A percentile compares a stretch with the other conserved stretches of the same genome.
Conservation (phyloP, 1,140 invertebrate genomes). For the Drosophila bipectinata region DNA sequence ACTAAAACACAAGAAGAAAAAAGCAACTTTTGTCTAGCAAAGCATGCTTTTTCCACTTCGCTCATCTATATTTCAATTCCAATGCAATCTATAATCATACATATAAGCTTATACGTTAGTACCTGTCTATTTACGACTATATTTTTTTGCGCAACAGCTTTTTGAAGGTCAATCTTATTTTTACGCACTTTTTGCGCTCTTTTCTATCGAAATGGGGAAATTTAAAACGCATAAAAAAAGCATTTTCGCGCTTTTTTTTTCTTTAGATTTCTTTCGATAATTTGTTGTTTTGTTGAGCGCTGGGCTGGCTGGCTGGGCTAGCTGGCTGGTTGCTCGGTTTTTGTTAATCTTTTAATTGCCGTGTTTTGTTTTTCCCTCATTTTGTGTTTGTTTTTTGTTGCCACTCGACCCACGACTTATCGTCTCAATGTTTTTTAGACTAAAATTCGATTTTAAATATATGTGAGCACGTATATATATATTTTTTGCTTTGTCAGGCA, state of each 20-base stretch:
- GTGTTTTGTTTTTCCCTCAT: conserved; percentile 60
- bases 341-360: conserved; percentile 77
- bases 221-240: conserved; percentile 75
- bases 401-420: conserved; percentile 68
- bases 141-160: conserved; percentile 42
- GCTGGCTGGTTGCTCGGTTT: background rate
- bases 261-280: conserved; percentile 11
- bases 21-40: too few relatives aligned
- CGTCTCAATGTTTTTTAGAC: conserved; percentile 67
- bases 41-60: too few relatives aligned
- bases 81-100: conserved; percentile 16
- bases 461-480: background rate
- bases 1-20: too few relatives aligned
- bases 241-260: conserved; percentile 35
- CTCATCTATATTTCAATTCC: background rate
- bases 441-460: conserved; percentile 40
- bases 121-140: background rate
- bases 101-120: conserved; percentile 2
- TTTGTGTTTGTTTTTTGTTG: conserved; percentile 65
- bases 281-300: conserved; percentile 27
- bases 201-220: conserved; percentile 57
- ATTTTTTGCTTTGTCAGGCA: background rate
- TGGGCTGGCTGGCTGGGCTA: conserved; percentile 19
- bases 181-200: conserved; percentile 64
- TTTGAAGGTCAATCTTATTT: conserved; percentile 77